These are phyloP conservation scores for Alfaro cultratus DNA, from an alignment of 2,797 vertebrate genomes.

Conservation along the genomic window DNA sequence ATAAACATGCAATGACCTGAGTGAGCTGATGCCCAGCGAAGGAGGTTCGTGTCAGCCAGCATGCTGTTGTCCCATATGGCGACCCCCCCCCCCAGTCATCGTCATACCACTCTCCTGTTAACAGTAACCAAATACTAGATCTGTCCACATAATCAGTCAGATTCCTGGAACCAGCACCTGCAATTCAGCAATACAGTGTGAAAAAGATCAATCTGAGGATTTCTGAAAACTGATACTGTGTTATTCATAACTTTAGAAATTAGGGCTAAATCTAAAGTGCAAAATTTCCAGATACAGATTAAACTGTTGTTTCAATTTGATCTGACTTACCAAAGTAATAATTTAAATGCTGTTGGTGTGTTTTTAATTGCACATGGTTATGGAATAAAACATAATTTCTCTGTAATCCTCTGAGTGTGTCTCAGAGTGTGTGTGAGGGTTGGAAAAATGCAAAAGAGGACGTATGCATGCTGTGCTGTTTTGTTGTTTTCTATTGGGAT, in stretches of 20 bases:
- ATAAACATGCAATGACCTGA: conserved; percentile 40
- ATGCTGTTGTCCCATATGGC: conserved; percentile 69
- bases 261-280: neutral
- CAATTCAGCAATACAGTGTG: conserved; percentile 21
- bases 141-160: conserved; percentile 27
- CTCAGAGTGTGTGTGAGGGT: conserved; percentile 13
- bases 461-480: conserved; percentile 41
- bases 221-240: neutral
- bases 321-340: conserved; percentile 18
- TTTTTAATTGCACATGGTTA: conserved; percentile 32
- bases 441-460: conserved; percentile 27
- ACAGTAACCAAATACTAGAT: conserved; percentile 40
- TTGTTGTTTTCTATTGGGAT: conserved; percentile 55
- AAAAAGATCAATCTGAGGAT: neutral
- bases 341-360: conserved; percentile 7
- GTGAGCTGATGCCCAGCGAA: conserved; percentile 42
- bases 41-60: conserved; percentile 44
- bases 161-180: conserved; percentile 32
- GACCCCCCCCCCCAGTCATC: conserved; percentile 12
- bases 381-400: conserved; percentile 16
- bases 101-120: conserved; percentile 40
- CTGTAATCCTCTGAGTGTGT: conserved; percentile 3
- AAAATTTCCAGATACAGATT: neutral
- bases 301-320: conserved; percentile 12
- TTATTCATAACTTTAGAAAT: conserved; percentile 5